Evolutionary conservation across 1,140 invertebrate species (phyloP), one percentile per base, ranked within the genome.

Genomic region (Brachionus asplanchnoidis): DNA sequence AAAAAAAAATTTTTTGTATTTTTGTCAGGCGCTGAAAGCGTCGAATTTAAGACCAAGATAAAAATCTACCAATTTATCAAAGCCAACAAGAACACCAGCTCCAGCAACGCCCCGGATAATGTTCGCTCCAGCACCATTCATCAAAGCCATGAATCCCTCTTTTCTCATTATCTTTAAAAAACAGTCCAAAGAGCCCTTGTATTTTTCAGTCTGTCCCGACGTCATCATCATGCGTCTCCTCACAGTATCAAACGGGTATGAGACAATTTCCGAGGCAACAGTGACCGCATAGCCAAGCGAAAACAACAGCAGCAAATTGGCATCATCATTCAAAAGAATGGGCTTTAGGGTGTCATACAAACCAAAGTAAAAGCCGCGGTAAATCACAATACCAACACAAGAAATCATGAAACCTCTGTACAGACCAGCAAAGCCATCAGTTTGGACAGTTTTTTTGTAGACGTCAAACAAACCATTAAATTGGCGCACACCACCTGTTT

Each of bases 191-290:
- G 91, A 91, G 85, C 91, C 91, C 87, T 91, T 92, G 89, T 92
- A 92, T 85, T 92, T 90, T 85, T 92, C 90, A 36, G 89, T 90
- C 84, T 91, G 90, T 53, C 92, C 92, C 75, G 91, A 91, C 70
- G 91, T 91, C 91, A 92, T 92, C 91, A 95, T 95, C 94, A 95
- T 95, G 88, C 95, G 93, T 92, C 95, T 92, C 89, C 95, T 92
- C 75, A 97, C 95, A 66, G 95, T 97, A 91, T 97, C 95, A 91
- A 97, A 95, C 86, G 95, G 95, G 92, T 97, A 97, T n/a, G 95
- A 96, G 79, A 95, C 92, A 88, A 97, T 93, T 87, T 95, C 95
- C 87, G 95, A 92, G 83, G 93, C 91, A 84, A 95, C 95, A 87
- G 95, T 96, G 86, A 96, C 95, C 87, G 86, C 85, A 80, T 90